Conservation (phyloP, 2,888 invertebrate species). For the Leptopilina myrica region DNA sequence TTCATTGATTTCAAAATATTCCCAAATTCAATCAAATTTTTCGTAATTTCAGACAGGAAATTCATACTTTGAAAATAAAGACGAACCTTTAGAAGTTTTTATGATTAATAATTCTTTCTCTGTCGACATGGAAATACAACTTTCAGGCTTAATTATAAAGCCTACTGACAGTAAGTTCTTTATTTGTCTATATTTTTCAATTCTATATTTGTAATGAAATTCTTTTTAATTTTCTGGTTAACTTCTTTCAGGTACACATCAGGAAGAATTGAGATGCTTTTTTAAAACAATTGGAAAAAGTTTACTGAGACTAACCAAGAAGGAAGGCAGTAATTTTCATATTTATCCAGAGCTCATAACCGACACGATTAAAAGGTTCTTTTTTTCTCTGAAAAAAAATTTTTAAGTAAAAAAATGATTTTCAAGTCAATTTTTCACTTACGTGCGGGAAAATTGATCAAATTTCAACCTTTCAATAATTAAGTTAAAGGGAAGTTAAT, state of each 20-base stretch:
- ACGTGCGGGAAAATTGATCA: no score
- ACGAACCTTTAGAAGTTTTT: constrained; percentile 77
- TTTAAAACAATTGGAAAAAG: constrained; percentile 84
- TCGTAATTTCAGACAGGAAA: constrained; percentile 60
- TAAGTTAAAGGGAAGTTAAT: no score
- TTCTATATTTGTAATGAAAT: constrained; percentile 1
- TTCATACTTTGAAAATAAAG: constrained; percentile 69
- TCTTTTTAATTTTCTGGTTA: constrained; percentile 22
- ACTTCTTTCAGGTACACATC: constrained; percentile 75
- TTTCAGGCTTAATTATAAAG: constrained; percentile 79
- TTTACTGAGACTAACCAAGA: constrained; percentile 81
- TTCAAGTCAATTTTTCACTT: no score
- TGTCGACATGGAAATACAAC: constrained; percentile 82
- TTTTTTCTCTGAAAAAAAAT: no score
- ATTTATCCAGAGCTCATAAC: constrained; percentile 83
- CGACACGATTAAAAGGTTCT: constrained; percentile 81
- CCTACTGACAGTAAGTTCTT: constrained; percentile 31
- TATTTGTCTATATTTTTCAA: not conserved
- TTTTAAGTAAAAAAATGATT: no score
- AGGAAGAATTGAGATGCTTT: constrained; percentile 83
- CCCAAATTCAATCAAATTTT: constrained; percentile 29
- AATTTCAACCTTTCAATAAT: no score
- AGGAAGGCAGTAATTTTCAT: constrained; percentile 80
- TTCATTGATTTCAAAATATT: not conserved
- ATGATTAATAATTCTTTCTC: constrained; percentile 80